Evolutionary conservation across 2,113 vertebrate species (phyloP).

Genomic region (Leucoraja erinaceus): DNA sequence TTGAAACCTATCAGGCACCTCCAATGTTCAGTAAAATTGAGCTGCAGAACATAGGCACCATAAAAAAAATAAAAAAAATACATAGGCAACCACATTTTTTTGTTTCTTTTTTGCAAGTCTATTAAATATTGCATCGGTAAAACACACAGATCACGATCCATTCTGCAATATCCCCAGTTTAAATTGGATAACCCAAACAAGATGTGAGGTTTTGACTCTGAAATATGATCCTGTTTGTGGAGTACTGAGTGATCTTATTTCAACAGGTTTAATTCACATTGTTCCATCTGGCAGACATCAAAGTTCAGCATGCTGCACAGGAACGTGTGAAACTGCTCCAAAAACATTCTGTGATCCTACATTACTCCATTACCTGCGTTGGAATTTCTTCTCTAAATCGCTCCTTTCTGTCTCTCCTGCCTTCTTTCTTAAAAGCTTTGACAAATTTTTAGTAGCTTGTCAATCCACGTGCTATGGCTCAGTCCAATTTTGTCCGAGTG

Average conservation of each 20-base stretch:
- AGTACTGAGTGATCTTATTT: constrained; percentile 19
- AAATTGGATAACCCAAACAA: background rate
- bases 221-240: background rate
- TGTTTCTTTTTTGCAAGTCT: background rate
- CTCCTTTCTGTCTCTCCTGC: background rate
- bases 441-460: background rate
- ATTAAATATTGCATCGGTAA: background rate
- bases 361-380: background rate
- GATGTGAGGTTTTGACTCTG: background rate
- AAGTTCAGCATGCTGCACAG: background rate
- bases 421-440: background rate
- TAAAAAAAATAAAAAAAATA: too few species aligned
- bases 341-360: background rate
- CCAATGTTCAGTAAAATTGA: background rate
- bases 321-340: background rate
- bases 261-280: background rate
- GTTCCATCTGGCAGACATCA: constrained; percentile 1
- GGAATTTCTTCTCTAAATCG: background rate
- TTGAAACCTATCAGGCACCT: background rate
- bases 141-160: background rate
- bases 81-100: background rate
- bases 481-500: background rate
- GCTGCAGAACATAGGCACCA: background rate
- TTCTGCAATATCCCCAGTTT: background rate
- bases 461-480: background rate